Percentiles rank a stretch among this genome's conserved stretches.
Evolutionary conservation across 2,888 invertebrate species (phyloP).

Genomic region (Drosophila mimica): DNA sequence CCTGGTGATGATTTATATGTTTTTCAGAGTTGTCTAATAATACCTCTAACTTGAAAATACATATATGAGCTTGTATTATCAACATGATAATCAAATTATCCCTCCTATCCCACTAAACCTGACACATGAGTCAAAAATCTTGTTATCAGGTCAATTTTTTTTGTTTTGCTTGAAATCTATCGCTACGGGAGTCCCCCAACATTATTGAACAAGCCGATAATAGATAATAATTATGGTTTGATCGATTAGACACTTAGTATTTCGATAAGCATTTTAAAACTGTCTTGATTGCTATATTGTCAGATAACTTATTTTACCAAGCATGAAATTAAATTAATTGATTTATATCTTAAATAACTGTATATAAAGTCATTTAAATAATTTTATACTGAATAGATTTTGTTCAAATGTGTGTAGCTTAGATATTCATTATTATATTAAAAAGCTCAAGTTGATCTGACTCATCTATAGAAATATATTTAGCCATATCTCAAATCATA

Average conservation of each 20-base stretch:
- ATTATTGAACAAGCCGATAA: constrained; percentile 13
- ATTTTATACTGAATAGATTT: neutral
- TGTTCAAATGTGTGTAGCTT: neutral
- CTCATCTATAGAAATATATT: neutral
- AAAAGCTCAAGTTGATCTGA: neutral
- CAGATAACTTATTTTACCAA: constrained; percentile 4
- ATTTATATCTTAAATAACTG: neutral
- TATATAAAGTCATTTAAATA: neutral
- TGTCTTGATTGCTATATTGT: constrained; percentile 9
- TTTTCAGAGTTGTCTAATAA: too few species aligned
- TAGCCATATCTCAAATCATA: neutral
- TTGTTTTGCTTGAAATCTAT: constrained; percentile 1
- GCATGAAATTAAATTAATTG: neutral
- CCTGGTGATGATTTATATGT: constrained; percentile 18
- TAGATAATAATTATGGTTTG: neutral
- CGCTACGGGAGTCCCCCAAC: constrained; percentile 60
- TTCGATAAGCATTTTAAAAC: constrained; percentile 8
- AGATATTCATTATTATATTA: neutral
- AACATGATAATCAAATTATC: constrained; percentile 1
- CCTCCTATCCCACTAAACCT: neutral
- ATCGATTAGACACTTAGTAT: constrained; percentile 3
- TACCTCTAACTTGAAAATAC: too few species aligned
- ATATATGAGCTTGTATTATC: neutral
- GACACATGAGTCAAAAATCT: constrained; percentile 37
- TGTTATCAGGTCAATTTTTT: constrained; percentile 9